Evolutionary conservation across 2,113 vertebrate species (phyloP).

Genomic region (Podilymbus podiceps): DNA sequence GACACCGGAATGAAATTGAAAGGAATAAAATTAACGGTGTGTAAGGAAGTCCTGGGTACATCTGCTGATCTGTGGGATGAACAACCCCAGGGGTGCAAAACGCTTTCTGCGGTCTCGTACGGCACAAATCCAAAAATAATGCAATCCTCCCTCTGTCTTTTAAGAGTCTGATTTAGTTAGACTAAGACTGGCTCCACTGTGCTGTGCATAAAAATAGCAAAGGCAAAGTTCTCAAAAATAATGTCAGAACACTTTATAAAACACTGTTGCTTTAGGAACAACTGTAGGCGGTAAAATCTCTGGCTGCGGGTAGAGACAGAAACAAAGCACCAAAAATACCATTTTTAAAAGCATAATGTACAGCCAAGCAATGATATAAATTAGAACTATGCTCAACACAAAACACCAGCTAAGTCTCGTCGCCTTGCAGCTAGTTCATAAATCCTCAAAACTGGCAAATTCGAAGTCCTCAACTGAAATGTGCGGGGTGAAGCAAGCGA

Average conservation of each 20-base stretch:
- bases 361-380: neutral
- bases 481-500: accelerated
- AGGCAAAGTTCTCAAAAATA: neutral
- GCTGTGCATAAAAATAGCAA: neutral
- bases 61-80: accelerated
- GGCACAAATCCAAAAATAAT: neutral
- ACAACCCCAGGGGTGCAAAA: neutral
- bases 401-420: neutral
- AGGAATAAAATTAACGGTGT: neutral
- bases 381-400: neutral
- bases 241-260: neutral
- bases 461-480: accelerated
- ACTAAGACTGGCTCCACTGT: neutral
- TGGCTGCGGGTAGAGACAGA: neutral
- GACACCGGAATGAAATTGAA: neutral
- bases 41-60: accelerated
- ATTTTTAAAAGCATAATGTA: neutral
- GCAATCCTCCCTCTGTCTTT: neutral
- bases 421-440: neutral
- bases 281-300: conserved; percentile 1
- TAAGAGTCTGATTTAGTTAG: neutral
- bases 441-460: neutral
- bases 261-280: neutral
- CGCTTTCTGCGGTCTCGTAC: accelerated
- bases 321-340: conserved; percentile 11